phyloP scores from a whole-genome alignment of 2,888 invertebrate species.

The Piscicola geometra region DNA sequence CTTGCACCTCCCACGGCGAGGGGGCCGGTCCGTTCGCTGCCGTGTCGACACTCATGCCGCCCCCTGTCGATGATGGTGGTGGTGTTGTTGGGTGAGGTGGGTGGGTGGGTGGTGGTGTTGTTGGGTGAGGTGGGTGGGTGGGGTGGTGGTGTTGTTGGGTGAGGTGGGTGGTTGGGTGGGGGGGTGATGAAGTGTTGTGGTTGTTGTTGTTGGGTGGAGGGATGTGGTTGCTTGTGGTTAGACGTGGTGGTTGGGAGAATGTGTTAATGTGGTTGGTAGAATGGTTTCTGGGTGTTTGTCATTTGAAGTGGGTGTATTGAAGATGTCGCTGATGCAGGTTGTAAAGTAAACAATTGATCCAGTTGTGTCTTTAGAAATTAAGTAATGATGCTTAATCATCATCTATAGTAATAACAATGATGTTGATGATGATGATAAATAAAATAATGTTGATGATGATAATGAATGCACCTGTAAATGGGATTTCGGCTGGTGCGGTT shows the following conservation, averaged over 20 bases:
- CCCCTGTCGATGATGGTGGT: not conserved
- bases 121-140: not conserved
- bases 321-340: not conserved
- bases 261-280: too few relatives aligned
- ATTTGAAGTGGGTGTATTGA: too few relatives aligned
- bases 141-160: not conserved
- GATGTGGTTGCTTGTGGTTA: not conserved
- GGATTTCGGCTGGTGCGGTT: constrained; percentile 53
- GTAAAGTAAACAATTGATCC: not conserved
- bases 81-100: not conserved
- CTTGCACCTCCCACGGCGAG: constrained; percentile 35
- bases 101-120: not conserved
- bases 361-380: not conserved
- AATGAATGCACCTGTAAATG: constrained; percentile 30
- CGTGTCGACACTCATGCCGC: constrained; percentile 30
- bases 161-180: too few relatives aligned
- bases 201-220: not conserved
- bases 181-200: too few relatives aligned
- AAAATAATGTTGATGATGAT: not conserved
- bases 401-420: not conserved
- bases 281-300: too few relatives aligned
- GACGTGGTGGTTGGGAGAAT: not conserved
- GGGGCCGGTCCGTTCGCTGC: constrained; percentile 34
- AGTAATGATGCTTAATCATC: not conserved
- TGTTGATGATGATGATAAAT: not conserved